A percentile compares a stretch with the other conserved stretches of the same genome.
Conservation (phyloP, 2,113 vertebrate species). For the Centrocercus urophasianus region DNA sequence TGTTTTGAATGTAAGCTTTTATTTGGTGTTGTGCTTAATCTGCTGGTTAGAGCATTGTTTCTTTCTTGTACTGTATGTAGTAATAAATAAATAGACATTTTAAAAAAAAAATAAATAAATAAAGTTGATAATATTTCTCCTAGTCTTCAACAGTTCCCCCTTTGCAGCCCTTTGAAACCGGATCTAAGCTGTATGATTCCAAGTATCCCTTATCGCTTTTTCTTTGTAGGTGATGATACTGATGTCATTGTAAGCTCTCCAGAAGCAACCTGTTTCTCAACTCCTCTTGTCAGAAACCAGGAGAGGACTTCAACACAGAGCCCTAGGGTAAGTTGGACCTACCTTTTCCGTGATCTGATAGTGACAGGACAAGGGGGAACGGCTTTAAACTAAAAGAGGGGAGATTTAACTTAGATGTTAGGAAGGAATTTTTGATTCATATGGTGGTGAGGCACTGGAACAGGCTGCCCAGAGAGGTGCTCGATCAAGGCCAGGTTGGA, state of each 20-base stretch:
- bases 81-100: background rate
- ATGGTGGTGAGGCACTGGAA: no score
- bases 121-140: background rate
- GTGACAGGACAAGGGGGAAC: no score
- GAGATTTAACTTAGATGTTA: no score
- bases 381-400: no score
- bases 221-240: conserved; percentile 37
- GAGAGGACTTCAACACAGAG: background rate
- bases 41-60: background rate
- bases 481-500: no score
- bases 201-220: background rate
- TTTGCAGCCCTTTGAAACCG: background rate
- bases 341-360: no score
- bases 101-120: background rate
- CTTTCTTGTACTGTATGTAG: background rate
- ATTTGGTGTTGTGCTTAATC: conserved; percentile 8
- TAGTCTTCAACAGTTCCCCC: background rate
- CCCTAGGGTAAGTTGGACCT: conserved; percentile 28
- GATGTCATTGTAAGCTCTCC: conserved; percentile 49
- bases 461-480: no score
- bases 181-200: background rate
- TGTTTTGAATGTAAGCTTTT: conserved; percentile 78
- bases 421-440: no score
- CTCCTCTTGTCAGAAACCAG: background rate
- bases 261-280: conserved; percentile 5